Percentiles rank a stretch among this genome's conserved stretches.
Conservation (phyloP, 2,797 vertebrate species). For the Sebastes kiyomatsui region DNA sequence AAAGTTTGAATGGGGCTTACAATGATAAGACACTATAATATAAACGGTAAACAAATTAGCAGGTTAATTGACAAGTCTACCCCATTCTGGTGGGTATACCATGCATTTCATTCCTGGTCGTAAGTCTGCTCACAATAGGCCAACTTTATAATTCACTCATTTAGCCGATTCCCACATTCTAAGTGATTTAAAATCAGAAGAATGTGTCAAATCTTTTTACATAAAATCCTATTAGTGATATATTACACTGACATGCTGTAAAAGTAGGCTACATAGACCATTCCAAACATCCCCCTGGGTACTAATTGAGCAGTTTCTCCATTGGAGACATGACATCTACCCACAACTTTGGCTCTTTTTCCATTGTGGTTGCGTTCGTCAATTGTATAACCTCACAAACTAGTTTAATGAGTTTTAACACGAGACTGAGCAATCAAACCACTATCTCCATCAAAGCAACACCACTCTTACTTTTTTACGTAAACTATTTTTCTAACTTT, state of each 20-base stretch:
- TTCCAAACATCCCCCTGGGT: conserved; percentile 5
- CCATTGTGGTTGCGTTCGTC: conserved; percentile 12
- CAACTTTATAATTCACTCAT: not conserved
- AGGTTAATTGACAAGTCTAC: not conserved
- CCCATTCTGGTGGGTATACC: too few species aligned
- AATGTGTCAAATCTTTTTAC: not conserved
- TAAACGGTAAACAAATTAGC: not conserved
- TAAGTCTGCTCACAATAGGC: not conserved
- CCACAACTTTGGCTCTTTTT: conserved; percentile 36
- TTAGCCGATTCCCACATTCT: not conserved
- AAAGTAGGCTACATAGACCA: not conserved
- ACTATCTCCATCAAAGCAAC: conserved; percentile 7
- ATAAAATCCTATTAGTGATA: not conserved
- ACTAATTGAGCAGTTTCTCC: not conserved
- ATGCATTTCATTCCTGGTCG: not conserved
- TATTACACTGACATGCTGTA: not conserved
- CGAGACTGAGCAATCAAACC: not conserved
- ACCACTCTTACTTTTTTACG: not conserved
- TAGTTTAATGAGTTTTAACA: conserved; percentile 33
- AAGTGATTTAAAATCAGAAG: not conserved
- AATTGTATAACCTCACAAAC: conserved; percentile 11
- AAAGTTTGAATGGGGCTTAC: not conserved
- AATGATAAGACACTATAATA: not conserved
- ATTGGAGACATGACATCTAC: conserved; percentile 30
- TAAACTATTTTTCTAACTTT: conserved; percentile 25